Evolutionary conservation across 2,113 vertebrate genomes (phyloP), one percentile per base, ranked within the genome.

Genomic region (Ailurus styani): DNA sequence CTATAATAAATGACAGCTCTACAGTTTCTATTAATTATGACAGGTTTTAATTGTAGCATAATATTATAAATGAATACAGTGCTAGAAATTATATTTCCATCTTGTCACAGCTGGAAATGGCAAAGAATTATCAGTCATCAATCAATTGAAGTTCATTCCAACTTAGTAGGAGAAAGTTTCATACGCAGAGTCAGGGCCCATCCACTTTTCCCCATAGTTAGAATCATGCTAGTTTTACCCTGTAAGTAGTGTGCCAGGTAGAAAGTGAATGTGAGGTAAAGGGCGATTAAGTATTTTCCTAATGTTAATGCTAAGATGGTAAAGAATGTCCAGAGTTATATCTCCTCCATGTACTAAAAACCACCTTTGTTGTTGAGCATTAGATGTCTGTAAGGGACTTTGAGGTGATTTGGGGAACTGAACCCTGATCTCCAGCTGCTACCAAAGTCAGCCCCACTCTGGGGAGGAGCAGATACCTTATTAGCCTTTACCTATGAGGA

Each of bases 61-160:
- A 85, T 91, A 90, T 96, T 66, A 92, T 81, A 91, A 93, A 50
- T 90, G 20, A 55, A 88, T 91, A 31, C 37, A 81, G 1, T 85
- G 25, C 70, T 96, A 57, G n/a, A 84, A 90, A 86, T 97, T 83
- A 82, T 34, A 91, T 91, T 95, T 96, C 23, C 31, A 83, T 75
- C 66, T 66, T 79, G 29, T 82, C 86, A 66, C 62, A 21, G 25
- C 68, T 52, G 23, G 15, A 40, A 42, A 85, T 93, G 15, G 90
- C 40, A 85, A 85, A 75, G 37, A 82, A 64, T 88, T 78, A 45
- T 73, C 25, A 93, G 66, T 96, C 21, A 47, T 34, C 45, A 37
- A 13, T 91, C 52, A 73, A 2, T 7, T 84, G 29, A 90, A 90
- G 47, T 90, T 12, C 21, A 27, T 70, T 78, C 17, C 70, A 45